Percentiles rank a stretch among this genome's conserved stretches.
phyloP scores from a whole-genome alignment of 2,113 vertebrate genomes.

The Alligator sinensis region DNA sequence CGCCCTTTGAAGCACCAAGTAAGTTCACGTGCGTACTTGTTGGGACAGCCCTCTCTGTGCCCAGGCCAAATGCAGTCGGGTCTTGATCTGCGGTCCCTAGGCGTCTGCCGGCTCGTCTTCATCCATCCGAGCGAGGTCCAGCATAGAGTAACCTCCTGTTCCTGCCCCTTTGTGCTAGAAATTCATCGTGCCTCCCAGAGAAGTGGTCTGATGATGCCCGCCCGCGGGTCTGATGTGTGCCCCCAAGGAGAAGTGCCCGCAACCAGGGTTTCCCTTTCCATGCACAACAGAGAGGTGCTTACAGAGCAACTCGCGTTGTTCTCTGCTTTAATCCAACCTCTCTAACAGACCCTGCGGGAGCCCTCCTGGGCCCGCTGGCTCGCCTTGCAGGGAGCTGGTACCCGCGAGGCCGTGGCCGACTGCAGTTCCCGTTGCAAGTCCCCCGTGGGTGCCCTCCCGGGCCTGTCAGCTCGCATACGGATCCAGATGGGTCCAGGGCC shows the following conservation, averaged over 20 bases:
- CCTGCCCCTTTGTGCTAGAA: not conserved
- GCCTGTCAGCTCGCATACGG: not conserved
- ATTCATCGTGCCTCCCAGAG: not conserved
- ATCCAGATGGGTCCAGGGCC: not conserved
- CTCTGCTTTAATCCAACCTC: not conserved
- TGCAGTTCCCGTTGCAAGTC: too few relatives aligned
- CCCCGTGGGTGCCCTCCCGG: too few relatives aligned
- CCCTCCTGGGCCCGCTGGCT: not conserved
- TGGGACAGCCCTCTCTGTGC: not conserved
- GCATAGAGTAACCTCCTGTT: not conserved
- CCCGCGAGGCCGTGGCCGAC: too few relatives aligned
- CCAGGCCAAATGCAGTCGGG: not conserved
- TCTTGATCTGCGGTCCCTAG: not conserved
- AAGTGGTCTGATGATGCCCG: too few relatives aligned
- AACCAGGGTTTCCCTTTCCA: not conserved
- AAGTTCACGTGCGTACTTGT: not conserved
- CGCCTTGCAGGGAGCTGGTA: too few relatives aligned
- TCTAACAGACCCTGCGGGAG: not conserved
- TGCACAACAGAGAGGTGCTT: not conserved
- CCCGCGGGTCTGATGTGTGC: too few relatives aligned
- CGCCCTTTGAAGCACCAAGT: not conserved
- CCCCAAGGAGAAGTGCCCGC: too few relatives aligned
- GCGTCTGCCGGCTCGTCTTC: not conserved
- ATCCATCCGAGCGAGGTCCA: not conserved
- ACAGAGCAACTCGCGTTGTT: not conserved